These are phyloP conservation scores for Anas georgica DNA, from an alignment of 2,797 vertebrate species.

Conservation along the genomic window DNA sequence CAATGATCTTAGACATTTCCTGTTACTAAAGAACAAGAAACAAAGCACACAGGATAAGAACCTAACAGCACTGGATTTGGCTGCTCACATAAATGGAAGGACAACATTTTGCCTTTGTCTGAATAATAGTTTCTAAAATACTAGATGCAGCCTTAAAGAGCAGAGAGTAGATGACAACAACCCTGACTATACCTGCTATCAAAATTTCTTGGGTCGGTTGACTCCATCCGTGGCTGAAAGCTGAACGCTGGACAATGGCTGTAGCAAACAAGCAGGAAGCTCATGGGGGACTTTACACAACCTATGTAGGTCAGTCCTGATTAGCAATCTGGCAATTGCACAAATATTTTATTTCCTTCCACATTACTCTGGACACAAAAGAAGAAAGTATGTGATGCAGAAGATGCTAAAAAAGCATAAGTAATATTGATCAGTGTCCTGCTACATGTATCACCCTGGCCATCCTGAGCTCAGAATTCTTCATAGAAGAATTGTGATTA, in stretches of 20 bases:
- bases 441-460: neutral
- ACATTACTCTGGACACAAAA: neutral
- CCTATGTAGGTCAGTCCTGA: neutral
- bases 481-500: neutral
- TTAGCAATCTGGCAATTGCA: neutral
- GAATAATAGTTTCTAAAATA: neutral
- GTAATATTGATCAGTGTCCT: neutral
- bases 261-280: neutral
- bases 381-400: neutral
- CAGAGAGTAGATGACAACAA: neutral
- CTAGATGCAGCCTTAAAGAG: neutral
- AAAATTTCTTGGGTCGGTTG: neutral
- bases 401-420: neutral
- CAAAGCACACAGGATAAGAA: neutral
- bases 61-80: neutral
- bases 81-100: neutral
- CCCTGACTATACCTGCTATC: neutral
- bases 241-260: neutral
- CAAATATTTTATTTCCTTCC: neutral
- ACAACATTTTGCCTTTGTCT: neutral
- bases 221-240: neutral
- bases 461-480: neutral
- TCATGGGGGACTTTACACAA: neutral
- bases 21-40: conserved; percentile 5
- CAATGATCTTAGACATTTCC: neutral